Conservation (phyloP, 2,113 vertebrate genomes). For the Psittacus erithacus region DNA sequence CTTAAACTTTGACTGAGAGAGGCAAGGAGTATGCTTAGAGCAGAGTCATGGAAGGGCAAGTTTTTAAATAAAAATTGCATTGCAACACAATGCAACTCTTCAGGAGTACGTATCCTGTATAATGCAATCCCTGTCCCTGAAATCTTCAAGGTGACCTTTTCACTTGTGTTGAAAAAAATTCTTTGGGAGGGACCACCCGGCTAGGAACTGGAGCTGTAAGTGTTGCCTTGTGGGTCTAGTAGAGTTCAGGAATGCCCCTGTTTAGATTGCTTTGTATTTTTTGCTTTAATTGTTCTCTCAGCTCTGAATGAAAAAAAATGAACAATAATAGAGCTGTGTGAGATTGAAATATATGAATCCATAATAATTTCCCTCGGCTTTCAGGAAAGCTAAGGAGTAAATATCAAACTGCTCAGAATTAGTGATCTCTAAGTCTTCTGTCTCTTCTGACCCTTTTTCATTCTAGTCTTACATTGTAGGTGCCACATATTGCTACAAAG, state of each 20-base stretch:
- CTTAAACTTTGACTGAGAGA: conserved; percentile 75
- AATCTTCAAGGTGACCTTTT: conserved; percentile 82
- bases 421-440: conserved; percentile 72
- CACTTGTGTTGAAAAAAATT: conserved; percentile 68
- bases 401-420: conserved; percentile 76
- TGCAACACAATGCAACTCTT: conserved; percentile 70
- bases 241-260: conserved; percentile 76
- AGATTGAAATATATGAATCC: conserved; percentile 83
- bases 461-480: conserved; percentile 67
- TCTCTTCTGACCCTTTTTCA: conserved; percentile 71
- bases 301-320: conserved; percentile 75
- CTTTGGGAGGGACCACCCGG: conserved; percentile 78
- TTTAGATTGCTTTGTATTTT: conserved; percentile 81
- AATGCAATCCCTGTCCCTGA: conserved; percentile 75
- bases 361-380: conserved; percentile 80
- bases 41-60: conserved; percentile 66
- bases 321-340: conserved; percentile 81
- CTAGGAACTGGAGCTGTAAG: conserved; percentile 71
- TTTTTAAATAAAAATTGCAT: conserved; percentile 72
- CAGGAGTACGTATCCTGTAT: conserved; percentile 69
- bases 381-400: conserved; percentile 75
- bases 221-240: conserved; percentile 72
- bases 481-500: conserved; percentile 74
- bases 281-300: conserved; percentile 80
- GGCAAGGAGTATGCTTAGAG: conserved; percentile 64